Percentiles rank a stretch among this genome's conserved stretches.
phyloP scores from a whole-genome alignment of 2,888 invertebrate genomes.

The Lasioglossum zephyrum region DNA sequence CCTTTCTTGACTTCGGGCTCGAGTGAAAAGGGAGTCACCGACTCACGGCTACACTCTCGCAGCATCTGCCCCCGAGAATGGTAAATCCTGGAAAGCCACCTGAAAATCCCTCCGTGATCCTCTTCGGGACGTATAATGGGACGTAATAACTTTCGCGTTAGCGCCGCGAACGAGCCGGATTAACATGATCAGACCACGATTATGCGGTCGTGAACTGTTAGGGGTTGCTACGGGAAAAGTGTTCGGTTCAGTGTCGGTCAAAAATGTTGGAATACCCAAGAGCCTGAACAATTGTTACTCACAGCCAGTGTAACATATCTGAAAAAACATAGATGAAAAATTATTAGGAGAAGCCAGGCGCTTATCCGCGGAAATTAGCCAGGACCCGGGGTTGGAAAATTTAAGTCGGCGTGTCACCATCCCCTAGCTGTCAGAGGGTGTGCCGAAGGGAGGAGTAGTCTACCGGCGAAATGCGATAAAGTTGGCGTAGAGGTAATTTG shows the following conservation, averaged over 20 bases:
- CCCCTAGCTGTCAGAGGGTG: slow-evolving; percentile 56
- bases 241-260: not conserved
- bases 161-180: slow-evolving; percentile 49
- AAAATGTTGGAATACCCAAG: too few relatives aligned
- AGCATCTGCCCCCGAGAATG: slow-evolving; percentile 80
- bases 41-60: slow-evolving; percentile 47
- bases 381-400: slow-evolving; percentile 52
- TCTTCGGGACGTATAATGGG: slow-evolving; percentile 69
- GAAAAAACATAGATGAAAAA: not conserved
- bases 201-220: not conserved
- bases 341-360: not conserved
- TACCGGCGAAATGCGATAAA: slow-evolving; percentile 81
- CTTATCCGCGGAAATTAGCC: slow-evolving; percentile 60
- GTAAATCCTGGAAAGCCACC: slow-evolving; percentile 77
- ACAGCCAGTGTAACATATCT: not conserved
- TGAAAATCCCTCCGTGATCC: slow-evolving; percentile 78
- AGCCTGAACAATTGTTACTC: too few relatives aligned
- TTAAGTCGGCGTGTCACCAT: slow-evolving; percentile 58
- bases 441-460: slow-evolving; percentile 38
- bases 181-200: not conserved
- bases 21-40: slow-evolving; percentile 60
- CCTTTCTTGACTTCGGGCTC: slow-evolving; percentile 65
- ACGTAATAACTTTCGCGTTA: slow-evolving; percentile 76
- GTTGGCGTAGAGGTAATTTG: slow-evolving; percentile 83
- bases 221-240: too few relatives aligned